phyloP scores from a whole-genome alignment of 2,888 invertebrate species.

The Tillus elongatus region DNA sequence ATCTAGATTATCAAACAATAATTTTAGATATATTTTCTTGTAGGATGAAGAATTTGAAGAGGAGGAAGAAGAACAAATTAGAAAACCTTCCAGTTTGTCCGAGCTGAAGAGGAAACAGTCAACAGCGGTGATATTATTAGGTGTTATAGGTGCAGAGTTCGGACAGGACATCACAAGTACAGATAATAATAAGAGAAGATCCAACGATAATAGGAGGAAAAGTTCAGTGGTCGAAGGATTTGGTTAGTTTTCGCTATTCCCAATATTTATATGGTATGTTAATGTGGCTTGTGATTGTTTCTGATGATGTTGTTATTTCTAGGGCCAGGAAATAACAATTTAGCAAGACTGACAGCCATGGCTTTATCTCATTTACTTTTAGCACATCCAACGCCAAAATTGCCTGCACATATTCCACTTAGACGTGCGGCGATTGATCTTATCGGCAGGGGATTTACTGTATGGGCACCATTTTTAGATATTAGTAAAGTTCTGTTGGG shows the following conservation, averaged over 20 bases:
- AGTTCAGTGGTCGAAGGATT: conserved; percentile 78
- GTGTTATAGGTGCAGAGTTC: conserved; percentile 97
- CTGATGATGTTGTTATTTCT: no score
- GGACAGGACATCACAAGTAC: conserved; percentile 82
- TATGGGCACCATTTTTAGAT: conserved; percentile 97
- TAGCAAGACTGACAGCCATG: conserved; percentile 87
- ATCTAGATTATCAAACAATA: conserved; percentile 5
- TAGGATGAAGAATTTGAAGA: conserved; percentile 72
- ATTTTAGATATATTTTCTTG: conserved; percentile 10
- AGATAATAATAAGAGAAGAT: conserved; percentile 50
- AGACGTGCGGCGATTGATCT: conserved; percentile 94
- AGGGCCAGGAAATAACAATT: conserved; percentile 76
- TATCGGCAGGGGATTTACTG: conserved; percentile 93
- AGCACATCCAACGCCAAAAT: conserved; percentile 71
- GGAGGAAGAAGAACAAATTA: conserved; percentile 77
- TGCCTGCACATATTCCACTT: conserved; percentile 88
- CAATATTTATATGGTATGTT: no score
- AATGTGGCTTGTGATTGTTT: no score
- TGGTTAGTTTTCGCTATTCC: conserved; percentile 30
- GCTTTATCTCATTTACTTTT: conserved; percentile 88
- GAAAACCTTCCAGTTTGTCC: conserved; percentile 75
- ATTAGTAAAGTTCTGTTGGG: conserved; percentile 76
- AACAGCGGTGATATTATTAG: conserved; percentile 91
- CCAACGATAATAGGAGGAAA: conserved; percentile 56
- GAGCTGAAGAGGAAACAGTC: conserved; percentile 91